phyloP scores from a whole-genome alignment of 2,113 vertebrate species.

The Ellobius talpinus region DNA sequence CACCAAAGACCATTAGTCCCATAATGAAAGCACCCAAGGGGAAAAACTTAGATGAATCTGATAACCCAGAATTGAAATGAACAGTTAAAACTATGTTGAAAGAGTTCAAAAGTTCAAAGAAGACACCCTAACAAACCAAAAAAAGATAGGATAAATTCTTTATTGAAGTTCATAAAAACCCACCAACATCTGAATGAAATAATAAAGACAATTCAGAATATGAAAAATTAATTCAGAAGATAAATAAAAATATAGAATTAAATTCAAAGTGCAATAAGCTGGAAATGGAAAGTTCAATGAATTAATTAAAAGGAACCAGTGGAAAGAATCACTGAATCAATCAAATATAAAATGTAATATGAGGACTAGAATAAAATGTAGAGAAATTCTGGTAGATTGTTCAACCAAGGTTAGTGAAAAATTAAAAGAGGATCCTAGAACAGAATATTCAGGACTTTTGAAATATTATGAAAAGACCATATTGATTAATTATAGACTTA shows the following conservation, averaged over 20 bases:
- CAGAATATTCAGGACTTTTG: not conserved
- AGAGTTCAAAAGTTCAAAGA: not conserved
- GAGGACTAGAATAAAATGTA: not conserved
- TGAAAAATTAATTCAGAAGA: not conserved
- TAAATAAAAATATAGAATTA: not conserved
- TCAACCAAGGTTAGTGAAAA: not conserved
- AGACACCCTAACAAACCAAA: not conserved
- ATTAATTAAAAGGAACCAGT: not conserved
- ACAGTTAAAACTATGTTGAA: not conserved
- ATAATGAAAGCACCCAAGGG: not conserved
- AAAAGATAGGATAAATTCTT: not conserved
- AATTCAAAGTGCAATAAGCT: not conserved
- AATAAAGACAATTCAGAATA: not conserved
- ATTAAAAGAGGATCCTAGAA: not conserved
- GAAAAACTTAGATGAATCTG: no score
- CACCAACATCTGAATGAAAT: not conserved
- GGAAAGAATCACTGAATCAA: not conserved
- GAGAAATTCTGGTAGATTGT: not conserved
- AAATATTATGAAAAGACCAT: no score
- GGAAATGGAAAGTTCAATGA: not conserved
- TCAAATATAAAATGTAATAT: no score
- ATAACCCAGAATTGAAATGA: not conserved
- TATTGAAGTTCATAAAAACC: not conserved
- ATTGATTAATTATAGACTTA: no score
- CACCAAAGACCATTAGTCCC: not conserved